Base-by-base conservation (phyloP, 2,888 invertebrate genomes). In the Watsonalla cultraria region DNA sequence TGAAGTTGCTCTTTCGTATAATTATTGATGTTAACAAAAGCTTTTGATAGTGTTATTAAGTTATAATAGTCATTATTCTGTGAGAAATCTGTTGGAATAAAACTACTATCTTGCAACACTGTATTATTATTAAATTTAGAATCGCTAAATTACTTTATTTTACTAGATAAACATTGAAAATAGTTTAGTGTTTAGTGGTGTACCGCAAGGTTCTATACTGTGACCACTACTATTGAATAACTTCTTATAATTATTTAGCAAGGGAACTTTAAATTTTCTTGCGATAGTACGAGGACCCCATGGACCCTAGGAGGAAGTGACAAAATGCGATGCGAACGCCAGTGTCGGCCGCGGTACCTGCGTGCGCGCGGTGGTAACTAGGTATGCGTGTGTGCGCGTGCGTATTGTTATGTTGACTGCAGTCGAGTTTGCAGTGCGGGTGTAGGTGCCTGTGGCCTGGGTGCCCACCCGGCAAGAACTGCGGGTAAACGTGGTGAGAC, bases 401-500 rank as follows among this genome's bases (percentile, higher is more conserved):
- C 84, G 83, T 80, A 80, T 82, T 90, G 84, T 80, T 83, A 81
- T 88, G 90, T 81, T 86, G 84, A 72, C 84, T 82, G 86, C 87
- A 87, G 76, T 86, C 86, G 77, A 86, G 84, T 70, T 86, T 85
- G 89, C 93, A 93, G 84, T 92, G 89, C 92, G 93, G 79, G 93
- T 93, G 90, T 90, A 92, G 86, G 68, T 78, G 80, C 66, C 78
- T 77, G 73, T 81, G 79, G 80, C 91, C 91, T 74, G 96, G 96
- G 92, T 96, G 96, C 88, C 96, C 95, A 86, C 96, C 96, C 79
- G 97, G 96, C 87, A 97, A 94, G 93, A 97, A 97, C 93, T 97
- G 97, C 74, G 97, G 97, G 91, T 97, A 96, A 80, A 97, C 96
- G 92, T 97, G 97, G 92, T 97, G 97, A 74, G 97, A 97, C 97